These are phyloP conservation scores for Drosophila varians DNA, from an alignment of 1,140 invertebrate species.

Conservation along the genomic window DNA sequence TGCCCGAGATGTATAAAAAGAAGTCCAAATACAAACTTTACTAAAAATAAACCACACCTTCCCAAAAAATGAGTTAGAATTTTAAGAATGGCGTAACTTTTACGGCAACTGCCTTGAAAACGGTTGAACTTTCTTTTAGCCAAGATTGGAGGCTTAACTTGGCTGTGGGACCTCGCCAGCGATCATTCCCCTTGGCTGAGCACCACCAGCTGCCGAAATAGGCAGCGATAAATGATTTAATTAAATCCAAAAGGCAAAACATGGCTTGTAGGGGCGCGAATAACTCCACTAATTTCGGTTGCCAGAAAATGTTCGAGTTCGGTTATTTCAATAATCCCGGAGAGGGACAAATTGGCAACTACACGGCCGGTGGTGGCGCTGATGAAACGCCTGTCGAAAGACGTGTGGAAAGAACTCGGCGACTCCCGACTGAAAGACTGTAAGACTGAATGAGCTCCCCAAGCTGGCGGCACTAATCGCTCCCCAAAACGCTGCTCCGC, in stretches of 20 bases:
- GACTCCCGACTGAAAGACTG: too few relatives aligned
- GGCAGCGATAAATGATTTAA: constrained; percentile 48
- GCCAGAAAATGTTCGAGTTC: neutral
- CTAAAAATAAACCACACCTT: neutral
- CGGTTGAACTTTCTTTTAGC: constrained; percentile 15
- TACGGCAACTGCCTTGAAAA: neutral
- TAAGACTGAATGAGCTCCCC: neutral
- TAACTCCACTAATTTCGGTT: constrained; percentile 40
- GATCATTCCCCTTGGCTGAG: constrained; percentile 26
- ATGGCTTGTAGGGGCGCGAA: constrained; percentile 21
- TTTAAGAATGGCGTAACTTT: neutral
- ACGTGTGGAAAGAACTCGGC: constrained; percentile 42
- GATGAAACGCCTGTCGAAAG: constrained; percentile 45
- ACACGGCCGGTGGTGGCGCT: constrained; percentile 22
- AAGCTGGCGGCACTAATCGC: constrained; percentile 57
- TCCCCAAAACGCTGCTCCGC: constrained; percentile 8
- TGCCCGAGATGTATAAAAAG: constrained; percentile 29
- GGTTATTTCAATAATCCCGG: constrained; percentile 45
- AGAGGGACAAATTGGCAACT: constrained; percentile 52
- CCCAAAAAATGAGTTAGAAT: neutral
- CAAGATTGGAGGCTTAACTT: neutral
- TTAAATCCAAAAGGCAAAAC: constrained; percentile 5
- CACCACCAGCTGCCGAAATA: neutral
- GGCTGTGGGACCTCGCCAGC: neutral
- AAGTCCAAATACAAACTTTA: neutral